Conservation (phyloP, 2,888 invertebrate species). For the Dichetophora obliterata region DNA sequence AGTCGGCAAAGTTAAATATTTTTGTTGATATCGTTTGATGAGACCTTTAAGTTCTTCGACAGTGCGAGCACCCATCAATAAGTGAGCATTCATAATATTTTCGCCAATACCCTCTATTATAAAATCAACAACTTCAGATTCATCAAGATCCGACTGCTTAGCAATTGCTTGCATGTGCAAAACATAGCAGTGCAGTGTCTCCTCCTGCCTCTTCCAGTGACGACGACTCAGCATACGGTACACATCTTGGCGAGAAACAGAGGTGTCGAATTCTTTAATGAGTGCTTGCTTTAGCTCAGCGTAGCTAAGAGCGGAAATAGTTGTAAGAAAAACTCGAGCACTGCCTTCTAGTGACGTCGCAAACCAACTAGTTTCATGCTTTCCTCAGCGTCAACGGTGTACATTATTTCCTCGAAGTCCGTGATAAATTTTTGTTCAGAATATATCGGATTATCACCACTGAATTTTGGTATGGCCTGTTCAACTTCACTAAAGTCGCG, state of each 20-base stretch:
- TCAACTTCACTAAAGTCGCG: constrained; percentile 22
- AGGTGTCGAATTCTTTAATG: constrained; percentile 22
- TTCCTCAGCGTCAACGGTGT: neutral
- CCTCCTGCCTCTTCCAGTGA: constrained; percentile 29
- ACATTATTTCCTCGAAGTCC: constrained; percentile 33
- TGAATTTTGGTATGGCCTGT: constrained; percentile 17
- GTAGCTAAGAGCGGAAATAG: constrained; percentile 20
- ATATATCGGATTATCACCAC: constrained; percentile 7
- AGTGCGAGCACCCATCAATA: constrained; percentile 5
- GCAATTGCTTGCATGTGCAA: neutral
- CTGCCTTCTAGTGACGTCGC: constrained; percentile 27
- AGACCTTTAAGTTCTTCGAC: constrained; percentile 13
- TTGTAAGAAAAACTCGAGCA: constrained; percentile 21
- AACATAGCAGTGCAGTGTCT: constrained; percentile 14
- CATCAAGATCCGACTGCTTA: constrained; percentile 22
- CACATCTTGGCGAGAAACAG: constrained; percentile 34
- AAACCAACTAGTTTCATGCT: constrained; percentile 22
- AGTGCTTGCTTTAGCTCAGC: constrained; percentile 20
- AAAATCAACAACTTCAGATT: constrained; percentile 32
- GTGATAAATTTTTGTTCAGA: neutral
- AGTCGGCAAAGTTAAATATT: constrained; percentile 16
- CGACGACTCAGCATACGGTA: constrained; percentile 28
- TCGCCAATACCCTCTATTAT: constrained; percentile 32
- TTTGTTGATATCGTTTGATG: constrained; percentile 20
- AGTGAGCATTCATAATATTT: constrained; percentile 7